Percentiles rank a stretch among this genome's conserved stretches.
phyloP scores from a whole-genome alignment of 2,888 invertebrate species.

The Conus canariensis region DNA sequence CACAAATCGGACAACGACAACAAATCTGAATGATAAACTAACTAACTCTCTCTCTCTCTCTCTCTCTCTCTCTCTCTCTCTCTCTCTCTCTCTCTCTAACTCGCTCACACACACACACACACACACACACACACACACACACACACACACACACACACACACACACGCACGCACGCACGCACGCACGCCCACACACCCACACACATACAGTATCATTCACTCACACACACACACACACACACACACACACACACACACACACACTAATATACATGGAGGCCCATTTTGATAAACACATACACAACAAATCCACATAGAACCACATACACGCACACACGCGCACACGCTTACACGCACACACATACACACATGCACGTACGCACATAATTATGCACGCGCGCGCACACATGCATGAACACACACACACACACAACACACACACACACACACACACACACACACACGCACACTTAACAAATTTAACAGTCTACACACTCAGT shows the following conservation, averaged over 20 bases:
- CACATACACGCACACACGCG: background rate
- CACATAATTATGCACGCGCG: background rate
- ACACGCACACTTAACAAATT: background rate
- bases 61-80: background rate
- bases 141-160: background rate
- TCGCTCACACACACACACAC: no score
- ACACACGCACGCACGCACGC: background rate
- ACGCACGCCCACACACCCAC: background rate
- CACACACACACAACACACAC: conserved; percentile 13
- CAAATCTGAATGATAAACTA: background rate
- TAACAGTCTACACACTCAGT: background rate
- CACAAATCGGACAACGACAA: no score
- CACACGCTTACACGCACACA: background rate
- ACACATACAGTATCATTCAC: background rate
- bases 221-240: background rate
- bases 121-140: conserved; percentile 1
- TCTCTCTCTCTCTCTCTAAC: background rate
- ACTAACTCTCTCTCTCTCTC: background rate
- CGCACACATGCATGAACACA: background rate
- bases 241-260: background rate
- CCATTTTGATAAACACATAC: no score
- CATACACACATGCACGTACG: background rate
- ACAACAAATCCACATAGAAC: background rate
- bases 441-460: background rate
- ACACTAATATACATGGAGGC: background rate